Conservation (phyloP, 35 echinoderm and acorn worm species). For the Heliocidaris tuberculata region DNA sequence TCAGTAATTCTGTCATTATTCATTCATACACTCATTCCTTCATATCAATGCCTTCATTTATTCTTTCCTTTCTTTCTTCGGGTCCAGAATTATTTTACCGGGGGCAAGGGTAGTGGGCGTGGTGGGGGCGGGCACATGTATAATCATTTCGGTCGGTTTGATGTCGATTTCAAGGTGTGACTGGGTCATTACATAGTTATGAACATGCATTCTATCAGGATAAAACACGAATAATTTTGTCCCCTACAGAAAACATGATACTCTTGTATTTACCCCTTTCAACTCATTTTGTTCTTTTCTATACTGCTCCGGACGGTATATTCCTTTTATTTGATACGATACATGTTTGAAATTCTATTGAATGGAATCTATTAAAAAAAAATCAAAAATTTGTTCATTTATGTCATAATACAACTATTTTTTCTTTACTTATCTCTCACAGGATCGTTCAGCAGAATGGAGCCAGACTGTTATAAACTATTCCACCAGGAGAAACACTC, state of each 20-base stretch:
- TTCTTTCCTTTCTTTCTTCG: too few relatives aligned
- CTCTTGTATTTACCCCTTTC: background rate
- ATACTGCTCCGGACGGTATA: background rate
- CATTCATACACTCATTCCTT: too few relatives aligned
- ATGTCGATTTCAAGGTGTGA: background rate
- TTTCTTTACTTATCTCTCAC: conserved; percentile 16
- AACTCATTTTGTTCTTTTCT: background rate
- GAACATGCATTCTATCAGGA: background rate
- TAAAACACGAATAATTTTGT: background rate
- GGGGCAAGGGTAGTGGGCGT: too few relatives aligned
- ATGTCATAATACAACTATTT: background rate
- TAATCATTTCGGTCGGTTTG: too few relatives aligned
- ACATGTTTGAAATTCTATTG: too few relatives aligned
- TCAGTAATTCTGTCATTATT: too few relatives aligned
- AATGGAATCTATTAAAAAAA: too few relatives aligned
- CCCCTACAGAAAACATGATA: background rate
- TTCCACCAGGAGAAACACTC: conserved; percentile 67
- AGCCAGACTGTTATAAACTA: conserved; percentile 71
- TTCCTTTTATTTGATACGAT: too few relatives aligned
- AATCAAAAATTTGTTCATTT: too few relatives aligned
- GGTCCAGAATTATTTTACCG: too few relatives aligned
- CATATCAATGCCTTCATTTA: too few relatives aligned
- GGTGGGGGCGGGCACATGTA: too few relatives aligned
- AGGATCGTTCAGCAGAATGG: conserved; percentile 67
- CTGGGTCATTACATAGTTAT: background rate